Percentiles rank a stretch among this genome's conserved stretches.
These are phyloP conservation scores for Biston stratarius DNA, from an alignment of 2,888 invertebrate species.

Conservation along the genomic window DNA sequence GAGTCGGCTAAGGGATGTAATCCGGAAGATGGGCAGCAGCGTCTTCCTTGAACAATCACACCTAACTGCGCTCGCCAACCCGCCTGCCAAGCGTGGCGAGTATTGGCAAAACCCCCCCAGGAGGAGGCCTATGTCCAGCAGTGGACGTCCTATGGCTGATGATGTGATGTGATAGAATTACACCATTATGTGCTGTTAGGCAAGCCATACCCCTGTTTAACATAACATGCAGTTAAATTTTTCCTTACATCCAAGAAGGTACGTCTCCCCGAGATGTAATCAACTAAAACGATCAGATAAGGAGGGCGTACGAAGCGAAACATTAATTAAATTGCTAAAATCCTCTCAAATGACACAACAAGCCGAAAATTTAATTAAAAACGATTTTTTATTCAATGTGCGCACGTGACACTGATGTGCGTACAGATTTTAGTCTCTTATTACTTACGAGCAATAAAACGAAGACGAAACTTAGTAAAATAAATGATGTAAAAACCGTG, in stretches of 20 bases:
- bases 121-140: no score
- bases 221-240: constrained; percentile 1
- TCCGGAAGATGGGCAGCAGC: no score
- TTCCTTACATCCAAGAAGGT: not conserved
- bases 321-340: constrained; percentile 34
- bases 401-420: constrained; percentile 29
- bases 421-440: constrained; percentile 19
- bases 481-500: constrained; percentile 6
- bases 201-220: not conserved
- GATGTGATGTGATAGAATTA: no score
- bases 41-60: no score
- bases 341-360: constrained; percentile 29
- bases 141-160: no score
- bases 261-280: constrained; percentile 25
- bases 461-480: constrained; percentile 12
- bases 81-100: no score
- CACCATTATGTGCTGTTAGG: no score
- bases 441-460: constrained; percentile 20
- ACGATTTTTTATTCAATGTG: constrained; percentile 22
- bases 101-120: no score
- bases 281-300: constrained; percentile 35
- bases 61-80: no score
- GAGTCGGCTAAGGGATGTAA: no score
- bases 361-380: constrained; percentile 31
- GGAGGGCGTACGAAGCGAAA: constrained; percentile 16